A percentile compares a stretch with the other conserved stretches of the same genome.
Conservation (phyloP, 1,140 invertebrate genomes). For the Lordiphosa collinella region DNA sequence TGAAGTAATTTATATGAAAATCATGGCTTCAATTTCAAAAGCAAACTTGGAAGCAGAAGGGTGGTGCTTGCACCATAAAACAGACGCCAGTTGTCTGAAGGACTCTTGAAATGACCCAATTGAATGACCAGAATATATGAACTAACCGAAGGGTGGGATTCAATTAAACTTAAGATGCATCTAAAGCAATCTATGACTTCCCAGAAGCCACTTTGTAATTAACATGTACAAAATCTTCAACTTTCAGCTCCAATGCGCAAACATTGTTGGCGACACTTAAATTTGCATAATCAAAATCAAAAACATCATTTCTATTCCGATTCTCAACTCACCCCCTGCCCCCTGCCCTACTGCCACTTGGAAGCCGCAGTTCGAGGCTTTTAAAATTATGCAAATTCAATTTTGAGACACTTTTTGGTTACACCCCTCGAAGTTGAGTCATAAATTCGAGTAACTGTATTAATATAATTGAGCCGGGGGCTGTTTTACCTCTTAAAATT, state of each 20-base stretch:
- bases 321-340: background rate
- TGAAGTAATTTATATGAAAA: slow-evolving; percentile 70
- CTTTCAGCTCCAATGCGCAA: slow-evolving; percentile 58
- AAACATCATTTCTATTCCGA: slow-evolving; percentile 70
- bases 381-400: slow-evolving; percentile 79
- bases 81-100: slow-evolving; percentile 47
- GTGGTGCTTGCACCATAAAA: slow-evolving; percentile 18
- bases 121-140: background rate
- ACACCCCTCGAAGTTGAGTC: slow-evolving; percentile 21
- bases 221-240: slow-evolving; percentile 35
- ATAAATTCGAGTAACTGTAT: slow-evolving; percentile 76
- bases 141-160: background rate
- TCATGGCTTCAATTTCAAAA: slow-evolving; percentile 39
- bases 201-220: slow-evolving; percentile 32
- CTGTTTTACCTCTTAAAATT: slow-evolving; percentile 60
- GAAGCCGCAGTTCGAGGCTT: slow-evolving; percentile 64
- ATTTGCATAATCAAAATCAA: slow-evolving; percentile 79
- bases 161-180: slow-evolving; percentile 3
- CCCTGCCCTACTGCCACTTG: slow-evolving; percentile 49
- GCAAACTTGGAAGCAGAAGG: slow-evolving; percentile 6
- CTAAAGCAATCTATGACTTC: background rate
- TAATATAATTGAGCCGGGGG: slow-evolving; percentile 69
- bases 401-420: slow-evolving; percentile 61
- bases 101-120: slow-evolving; percentile 1
- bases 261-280: slow-evolving; percentile 76